A percentile compares a stretch with the other conserved stretches of the same genome.
Conservation (phyloP, 2,113 vertebrate species). For the Rhagologus leucostigma region DNA sequence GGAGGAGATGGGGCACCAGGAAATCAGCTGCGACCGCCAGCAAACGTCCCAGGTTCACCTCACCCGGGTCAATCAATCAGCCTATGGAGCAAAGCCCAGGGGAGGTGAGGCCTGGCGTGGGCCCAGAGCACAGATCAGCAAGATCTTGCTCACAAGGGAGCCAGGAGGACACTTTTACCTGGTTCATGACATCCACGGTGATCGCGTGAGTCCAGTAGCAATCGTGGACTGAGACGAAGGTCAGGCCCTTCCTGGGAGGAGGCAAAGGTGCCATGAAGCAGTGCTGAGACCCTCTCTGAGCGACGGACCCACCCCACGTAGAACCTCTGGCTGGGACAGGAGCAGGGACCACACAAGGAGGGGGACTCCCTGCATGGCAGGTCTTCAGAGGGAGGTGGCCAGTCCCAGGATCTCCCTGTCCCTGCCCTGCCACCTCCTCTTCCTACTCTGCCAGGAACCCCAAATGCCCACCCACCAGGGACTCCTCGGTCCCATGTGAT, state of each 20-base stretch:
- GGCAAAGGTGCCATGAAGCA: background rate
- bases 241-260: conserved; percentile 81
- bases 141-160: background rate
- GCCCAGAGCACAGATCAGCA: conserved; percentile 6
- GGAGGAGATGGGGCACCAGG: background rate
- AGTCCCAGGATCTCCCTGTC: too few relatives aligned
- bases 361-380: background rate
- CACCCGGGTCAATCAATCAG: background rate
- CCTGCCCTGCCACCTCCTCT: background rate
- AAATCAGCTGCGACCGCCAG: background rate
- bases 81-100: background rate
- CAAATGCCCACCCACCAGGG: background rate
- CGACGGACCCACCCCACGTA: accelerated
- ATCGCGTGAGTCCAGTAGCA: conserved; percentile 96
- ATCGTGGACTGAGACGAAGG: conserved; percentile 94
- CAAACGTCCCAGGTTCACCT: background rate
- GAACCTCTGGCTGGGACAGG: background rate
- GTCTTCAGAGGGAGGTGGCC: background rate
- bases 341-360: background rate
- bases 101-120: background rate
- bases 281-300: background rate
- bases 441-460: background rate
- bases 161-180: conserved; percentile 69
- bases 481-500: too few relatives aligned
- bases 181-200: conserved; percentile 89